Conservation (phyloP, 2,888 invertebrate species). For the Aquatica leii region DNA sequence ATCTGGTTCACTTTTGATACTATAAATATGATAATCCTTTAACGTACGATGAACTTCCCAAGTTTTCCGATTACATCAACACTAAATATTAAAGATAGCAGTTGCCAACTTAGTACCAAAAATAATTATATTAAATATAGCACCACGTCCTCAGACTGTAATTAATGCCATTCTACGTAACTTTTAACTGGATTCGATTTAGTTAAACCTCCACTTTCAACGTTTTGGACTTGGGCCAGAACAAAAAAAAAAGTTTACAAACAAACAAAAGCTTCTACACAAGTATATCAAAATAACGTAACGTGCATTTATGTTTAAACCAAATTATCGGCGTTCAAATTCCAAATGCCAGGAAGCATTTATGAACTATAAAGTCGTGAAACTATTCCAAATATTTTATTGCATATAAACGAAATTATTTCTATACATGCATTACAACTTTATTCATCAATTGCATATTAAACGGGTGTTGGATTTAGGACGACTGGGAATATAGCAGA, state of each 20-base stretch:
- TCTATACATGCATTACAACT: neutral
- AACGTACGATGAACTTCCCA: conserved; percentile 18
- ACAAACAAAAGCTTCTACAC: too few species aligned
- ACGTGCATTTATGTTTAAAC: too few species aligned
- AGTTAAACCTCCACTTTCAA: too few species aligned
- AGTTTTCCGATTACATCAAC: conserved; percentile 15
- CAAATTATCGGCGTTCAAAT: neutral
- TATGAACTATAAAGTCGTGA: conserved; percentile 8
- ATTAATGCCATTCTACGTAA: too few species aligned
- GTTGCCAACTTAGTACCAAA: conserved; percentile 15
- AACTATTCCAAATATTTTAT: conserved; percentile 8
- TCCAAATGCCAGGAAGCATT: neutral
- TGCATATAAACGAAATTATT: neutral
- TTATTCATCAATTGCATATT: neutral
- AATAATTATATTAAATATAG: conserved; percentile 15
- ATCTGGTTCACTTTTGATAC: too few species aligned
- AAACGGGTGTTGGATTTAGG: neutral
- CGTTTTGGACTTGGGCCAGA: too few species aligned
- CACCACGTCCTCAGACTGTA: neutral
- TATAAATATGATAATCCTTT: conserved; percentile 2
- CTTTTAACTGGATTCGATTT: too few species aligned
- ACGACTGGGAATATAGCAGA: neutral
- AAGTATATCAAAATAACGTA: too few species aligned
- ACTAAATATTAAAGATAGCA: conserved; percentile 5
- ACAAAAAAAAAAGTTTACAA: too few species aligned